phyloP scores from a whole-genome alignment of 2,888 invertebrate genomes.

The Siphlonurus alternatus region DNA sequence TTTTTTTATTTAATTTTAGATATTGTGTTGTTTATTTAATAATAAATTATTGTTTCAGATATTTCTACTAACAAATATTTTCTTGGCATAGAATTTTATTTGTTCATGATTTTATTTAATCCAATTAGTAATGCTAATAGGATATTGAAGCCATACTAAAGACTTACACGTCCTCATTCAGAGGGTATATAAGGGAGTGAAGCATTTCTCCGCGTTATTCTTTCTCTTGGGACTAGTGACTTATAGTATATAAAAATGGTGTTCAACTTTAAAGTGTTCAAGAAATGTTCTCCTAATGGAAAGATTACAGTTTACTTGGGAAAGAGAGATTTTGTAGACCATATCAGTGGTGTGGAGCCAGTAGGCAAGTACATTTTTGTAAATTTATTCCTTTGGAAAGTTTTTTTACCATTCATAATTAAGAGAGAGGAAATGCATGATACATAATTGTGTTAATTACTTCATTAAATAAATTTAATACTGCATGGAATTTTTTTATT shows the following conservation, averaged over 20 bases:
- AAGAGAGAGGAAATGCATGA: background rate
- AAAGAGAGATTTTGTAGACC: slow-evolving; percentile 76
- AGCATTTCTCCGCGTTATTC: background rate
- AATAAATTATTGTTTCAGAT: too few relatives aligned
- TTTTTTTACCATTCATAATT: background rate
- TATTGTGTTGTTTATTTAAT: too few relatives aligned
- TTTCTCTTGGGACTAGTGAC: background rate
- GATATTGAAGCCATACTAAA: too few relatives aligned
- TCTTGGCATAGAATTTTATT: too few relatives aligned
- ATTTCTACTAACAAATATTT: too few relatives aligned
- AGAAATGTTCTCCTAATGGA: slow-evolving; percentile 77
- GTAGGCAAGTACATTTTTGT: slow-evolving; percentile 45
- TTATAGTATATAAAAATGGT: slow-evolving; percentile 46
- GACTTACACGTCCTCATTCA: too few relatives aligned
- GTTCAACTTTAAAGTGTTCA: slow-evolving; percentile 79
- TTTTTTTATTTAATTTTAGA: too few relatives aligned
- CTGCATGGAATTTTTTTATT: too few relatives aligned
- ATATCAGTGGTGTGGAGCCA: slow-evolving; percentile 69
- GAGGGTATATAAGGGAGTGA: background rate
- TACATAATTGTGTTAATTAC: background rate
- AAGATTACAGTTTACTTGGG: slow-evolving; percentile 73
- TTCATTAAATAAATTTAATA: background rate
- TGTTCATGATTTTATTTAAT: too few relatives aligned
- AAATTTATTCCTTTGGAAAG: background rate
- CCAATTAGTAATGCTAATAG: too few relatives aligned